These are phyloP conservation scores for Plusia festucae DNA, from an alignment of 2,888 invertebrate genomes.

Conservation along the genomic window DNA sequence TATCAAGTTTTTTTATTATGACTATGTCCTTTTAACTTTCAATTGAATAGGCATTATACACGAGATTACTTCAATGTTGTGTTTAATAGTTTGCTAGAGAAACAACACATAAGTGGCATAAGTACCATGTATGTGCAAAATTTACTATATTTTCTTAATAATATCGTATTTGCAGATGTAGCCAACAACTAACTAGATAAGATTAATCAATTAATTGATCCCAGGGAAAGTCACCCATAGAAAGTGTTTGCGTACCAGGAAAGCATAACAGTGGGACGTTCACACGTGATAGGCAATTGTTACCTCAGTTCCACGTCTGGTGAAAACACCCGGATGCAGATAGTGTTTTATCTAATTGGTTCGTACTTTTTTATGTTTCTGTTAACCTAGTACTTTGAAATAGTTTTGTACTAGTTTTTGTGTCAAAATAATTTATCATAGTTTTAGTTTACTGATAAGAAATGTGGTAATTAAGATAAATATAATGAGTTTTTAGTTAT, in stretches of 20 bases:
- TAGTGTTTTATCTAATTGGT: slow-evolving; percentile 77
- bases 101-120: too few species aligned
- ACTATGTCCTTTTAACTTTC: too few species aligned
- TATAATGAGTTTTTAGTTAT: neutral
- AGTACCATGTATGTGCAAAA: too few species aligned
- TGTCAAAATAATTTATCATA: neutral
- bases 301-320: slow-evolving; percentile 71
- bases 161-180: too few species aligned
- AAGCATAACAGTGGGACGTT: slow-evolving; percentile 74
- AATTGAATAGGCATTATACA: too few species aligned
- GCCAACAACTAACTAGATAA: too few species aligned
- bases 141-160: too few species aligned
- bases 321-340: slow-evolving; percentile 84
- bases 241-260: slow-evolving; percentile 78
- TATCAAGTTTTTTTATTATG: too few species aligned
- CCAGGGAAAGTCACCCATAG: slow-evolving; percentile 64
- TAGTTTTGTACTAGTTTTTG: slow-evolving; percentile 60
- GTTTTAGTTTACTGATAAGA: neutral
- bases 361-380: slow-evolving; percentile 60
- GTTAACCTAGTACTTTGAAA: slow-evolving; percentile 63
- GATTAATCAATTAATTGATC: slow-evolving; percentile 28
- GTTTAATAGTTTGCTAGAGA: too few species aligned
- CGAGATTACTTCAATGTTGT: too few species aligned
- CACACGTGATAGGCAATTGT: slow-evolving; percentile 80
- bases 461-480: neutral